A percentile compares a stretch with the other conserved stretches of the same genome.
These are phyloP conservation scores for Caenorhabditis doughertyi DNA, from an alignment of 2,888 invertebrate genomes.

Conservation along the genomic window DNA sequence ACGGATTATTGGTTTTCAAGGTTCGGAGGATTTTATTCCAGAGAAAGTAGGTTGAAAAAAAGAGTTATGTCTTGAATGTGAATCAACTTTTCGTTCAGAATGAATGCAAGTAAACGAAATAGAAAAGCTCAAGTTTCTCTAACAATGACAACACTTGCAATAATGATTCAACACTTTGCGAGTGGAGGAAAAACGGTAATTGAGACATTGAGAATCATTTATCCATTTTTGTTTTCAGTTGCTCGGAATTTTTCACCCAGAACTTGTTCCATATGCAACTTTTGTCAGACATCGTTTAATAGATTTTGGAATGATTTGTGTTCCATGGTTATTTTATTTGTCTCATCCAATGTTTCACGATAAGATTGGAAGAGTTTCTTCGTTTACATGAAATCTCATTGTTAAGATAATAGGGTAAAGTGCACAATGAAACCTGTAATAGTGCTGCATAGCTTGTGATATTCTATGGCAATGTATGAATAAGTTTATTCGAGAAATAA, in stretches of 20 bases:
- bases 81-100: not conserved
- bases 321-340: slow-evolving; percentile 40
- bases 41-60: slow-evolving; percentile 1
- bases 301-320: slow-evolving; percentile 26
- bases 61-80: not conserved
- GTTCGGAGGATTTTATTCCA: slow-evolving; percentile 29
- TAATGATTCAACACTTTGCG: slow-evolving; percentile 25
- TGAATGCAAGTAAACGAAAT: not conserved
- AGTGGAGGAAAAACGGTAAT: slow-evolving; percentile 38
- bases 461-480: too few relatives aligned
- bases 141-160: slow-evolving; percentile 38
- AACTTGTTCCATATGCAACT: not conserved
- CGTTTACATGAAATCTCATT: slow-evolving; percentile 11
- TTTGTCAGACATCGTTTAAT: slow-evolving; percentile 22
- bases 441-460: too few relatives aligned
- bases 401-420: not conserved
- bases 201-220: too few relatives aligned
- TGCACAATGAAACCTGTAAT: too few relatives aligned
- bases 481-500: too few relatives aligned
- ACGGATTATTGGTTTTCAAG: slow-evolving; percentile 31
- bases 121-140: slow-evolving; percentile 30
- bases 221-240: slow-evolving; percentile 20
- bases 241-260: not conserved
- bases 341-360: slow-evolving; percentile 52
- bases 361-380: slow-evolving; percentile 3